Evolutionary conservation across 2,888 invertebrate genomes (phyloP).

Genomic region (Polietes domitor): DNA sequence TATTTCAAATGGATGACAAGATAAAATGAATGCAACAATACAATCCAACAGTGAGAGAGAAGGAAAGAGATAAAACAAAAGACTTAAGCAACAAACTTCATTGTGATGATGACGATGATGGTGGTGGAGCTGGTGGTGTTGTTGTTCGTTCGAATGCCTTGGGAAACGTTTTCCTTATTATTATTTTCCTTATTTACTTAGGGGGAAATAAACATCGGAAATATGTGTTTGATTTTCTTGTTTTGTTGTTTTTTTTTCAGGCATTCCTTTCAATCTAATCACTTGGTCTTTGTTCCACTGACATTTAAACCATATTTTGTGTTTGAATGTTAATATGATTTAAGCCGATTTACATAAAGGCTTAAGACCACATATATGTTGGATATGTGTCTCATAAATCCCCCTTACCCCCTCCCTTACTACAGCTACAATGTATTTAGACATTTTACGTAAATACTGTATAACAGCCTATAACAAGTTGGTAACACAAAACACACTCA

Average conservation of each 20-base stretch:
- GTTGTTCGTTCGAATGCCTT: too few relatives aligned
- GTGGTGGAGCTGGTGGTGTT: too few relatives aligned
- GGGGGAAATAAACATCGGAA: too few relatives aligned
- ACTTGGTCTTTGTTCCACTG: neutral
- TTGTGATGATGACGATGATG: too few relatives aligned
- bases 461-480: constrained; percentile 60
- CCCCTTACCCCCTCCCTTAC: neutral
- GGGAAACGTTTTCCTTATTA: too few relatives aligned
- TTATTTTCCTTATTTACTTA: too few relatives aligned
- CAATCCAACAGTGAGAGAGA: neutral
- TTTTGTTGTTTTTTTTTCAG: neutral
- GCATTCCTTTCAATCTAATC: too few relatives aligned
- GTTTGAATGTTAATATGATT: constrained; percentile 59
- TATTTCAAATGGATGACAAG: constrained; percentile 16
- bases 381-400: constrained; percentile 27
- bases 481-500: constrained; percentile 27
- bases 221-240: too few relatives aligned
- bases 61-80: constrained; percentile 33
- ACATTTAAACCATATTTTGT: constrained; percentile 23
- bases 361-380: constrained; percentile 63
- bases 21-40: constrained; percentile 26
- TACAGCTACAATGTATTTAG: too few relatives aligned
- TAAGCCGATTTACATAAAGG: constrained; percentile 68
- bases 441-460: neutral
- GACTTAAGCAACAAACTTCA: constrained; percentile 46